A percentile compares a stretch with the other conserved stretches of the same genome.
Evolutionary conservation across 2,888 invertebrate species (phyloP).

Genomic region (Criorhina ranunculi): DNA sequence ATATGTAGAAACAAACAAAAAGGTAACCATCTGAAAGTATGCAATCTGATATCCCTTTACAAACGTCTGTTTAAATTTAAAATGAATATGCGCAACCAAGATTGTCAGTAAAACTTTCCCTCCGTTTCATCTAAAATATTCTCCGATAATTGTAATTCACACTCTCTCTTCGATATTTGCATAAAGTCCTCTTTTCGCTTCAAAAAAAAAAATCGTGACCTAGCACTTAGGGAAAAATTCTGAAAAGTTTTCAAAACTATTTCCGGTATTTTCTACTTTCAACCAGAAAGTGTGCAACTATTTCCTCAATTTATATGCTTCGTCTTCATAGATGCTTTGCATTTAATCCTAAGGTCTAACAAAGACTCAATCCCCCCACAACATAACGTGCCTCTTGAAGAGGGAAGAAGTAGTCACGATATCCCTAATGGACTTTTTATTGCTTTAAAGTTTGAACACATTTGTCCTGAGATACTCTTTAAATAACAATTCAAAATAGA

Average conservation of each 20-base stretch:
- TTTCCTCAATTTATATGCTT: slow-evolving; percentile 14
- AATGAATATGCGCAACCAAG: slow-evolving; percentile 18
- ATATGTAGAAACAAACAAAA: too few relatives aligned
- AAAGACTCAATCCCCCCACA: slow-evolving; percentile 5
- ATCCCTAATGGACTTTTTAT: slow-evolving; percentile 59
- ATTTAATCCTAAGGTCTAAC: slow-evolving; percentile 30
- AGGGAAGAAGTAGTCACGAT: slow-evolving; percentile 11
- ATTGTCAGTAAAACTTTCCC: slow-evolving; percentile 5
- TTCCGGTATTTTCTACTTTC: slow-evolving; percentile 16
- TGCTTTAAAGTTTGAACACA: slow-evolving; percentile 51
- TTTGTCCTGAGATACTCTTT: slow-evolving; percentile 39
- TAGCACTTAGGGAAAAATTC: not conserved
- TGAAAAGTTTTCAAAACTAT: slow-evolving; percentile 37
- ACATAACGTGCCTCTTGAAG: not conserved
- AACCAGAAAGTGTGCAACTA: slow-evolving; percentile 18
- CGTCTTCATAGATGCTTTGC: slow-evolving; percentile 2
- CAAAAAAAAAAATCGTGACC: not conserved
- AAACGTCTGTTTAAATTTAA: slow-evolving; percentile 8
- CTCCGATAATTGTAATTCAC: not conserved
- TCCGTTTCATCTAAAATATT: not conserved
- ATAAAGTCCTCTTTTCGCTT: slow-evolving; percentile 1
- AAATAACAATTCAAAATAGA: slow-evolving; percentile 64
- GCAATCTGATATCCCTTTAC: not conserved
- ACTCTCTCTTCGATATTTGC: not conserved
- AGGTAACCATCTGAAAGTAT: too few relatives aligned